A percentile compares a stretch with the other conserved stretches of the same genome.
Evolutionary conservation across 2,888 invertebrate genomes (phyloP).

Genomic region (Herminia tarsipennalis): DNA sequence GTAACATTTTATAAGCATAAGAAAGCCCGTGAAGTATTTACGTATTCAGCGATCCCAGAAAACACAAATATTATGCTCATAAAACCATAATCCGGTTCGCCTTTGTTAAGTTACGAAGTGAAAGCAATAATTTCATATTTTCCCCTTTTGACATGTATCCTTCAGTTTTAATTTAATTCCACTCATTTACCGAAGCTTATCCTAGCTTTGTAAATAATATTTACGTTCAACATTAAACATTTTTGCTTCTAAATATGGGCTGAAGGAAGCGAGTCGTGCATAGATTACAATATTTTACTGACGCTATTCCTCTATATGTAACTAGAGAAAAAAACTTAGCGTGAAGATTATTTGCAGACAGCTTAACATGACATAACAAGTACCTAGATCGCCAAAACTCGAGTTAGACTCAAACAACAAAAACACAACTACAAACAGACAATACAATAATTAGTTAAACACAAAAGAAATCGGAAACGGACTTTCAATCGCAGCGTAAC

Average conservation of each 20-base stretch:
- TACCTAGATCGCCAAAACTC: background rate
- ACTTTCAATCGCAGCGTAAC: conserved; percentile 62
- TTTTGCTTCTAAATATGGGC: conserved; percentile 21
- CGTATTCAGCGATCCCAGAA: background rate
- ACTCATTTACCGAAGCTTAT: background rate
- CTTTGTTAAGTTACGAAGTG: conserved; percentile 19
- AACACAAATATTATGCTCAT: too few relatives aligned
- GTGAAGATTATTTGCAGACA: conserved; percentile 25
- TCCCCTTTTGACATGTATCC: conserved; percentile 7
- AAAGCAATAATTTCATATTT: conserved; percentile 24
- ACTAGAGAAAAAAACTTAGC: conserved; percentile 16
- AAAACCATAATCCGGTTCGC: conserved; percentile 8
- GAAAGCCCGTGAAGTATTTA: too few relatives aligned
- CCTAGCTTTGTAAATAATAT: conserved; percentile 1
- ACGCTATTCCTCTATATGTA: conserved; percentile 9
- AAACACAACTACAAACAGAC: conserved; percentile 22
- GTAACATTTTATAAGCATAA: too few relatives aligned
- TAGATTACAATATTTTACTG: conserved; percentile 7
- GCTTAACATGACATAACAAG: background rate
- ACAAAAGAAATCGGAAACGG: conserved; percentile 52
- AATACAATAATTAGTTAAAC: conserved; percentile 36
- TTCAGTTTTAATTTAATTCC: conserved; percentile 7
- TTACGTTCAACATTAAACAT: background rate
- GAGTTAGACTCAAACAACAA: conserved; percentile 11
- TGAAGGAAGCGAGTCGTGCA: conserved; percentile 10